These are phyloP conservation scores for Parnassius apollo DNA, from an alignment of 2,888 invertebrate genomes.

Conservation along the genomic window DNA sequence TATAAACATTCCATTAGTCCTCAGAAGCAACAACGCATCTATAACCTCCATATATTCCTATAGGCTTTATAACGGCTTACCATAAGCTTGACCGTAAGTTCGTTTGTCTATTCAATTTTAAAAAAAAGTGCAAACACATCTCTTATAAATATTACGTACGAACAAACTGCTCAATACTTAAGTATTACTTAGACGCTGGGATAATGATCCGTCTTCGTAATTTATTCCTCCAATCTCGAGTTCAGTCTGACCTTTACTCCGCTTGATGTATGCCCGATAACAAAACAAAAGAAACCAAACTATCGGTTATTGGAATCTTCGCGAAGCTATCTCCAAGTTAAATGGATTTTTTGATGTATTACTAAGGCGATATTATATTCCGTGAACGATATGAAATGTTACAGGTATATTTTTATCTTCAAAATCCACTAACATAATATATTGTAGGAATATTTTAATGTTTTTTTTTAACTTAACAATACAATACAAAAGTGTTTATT, in stretches of 20 bases:
- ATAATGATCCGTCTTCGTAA: slow-evolving; percentile 23
- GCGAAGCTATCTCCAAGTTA: slow-evolving; percentile 24
- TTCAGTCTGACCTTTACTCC: slow-evolving; percentile 20
- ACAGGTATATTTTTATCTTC: not conserved
- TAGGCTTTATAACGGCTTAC: too few relatives aligned
- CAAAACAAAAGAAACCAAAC: slow-evolving; percentile 22
- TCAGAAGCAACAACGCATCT: too few relatives aligned
- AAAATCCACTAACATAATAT: too few relatives aligned
- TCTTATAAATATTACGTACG: slow-evolving; percentile 9
- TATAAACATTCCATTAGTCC: too few relatives aligned
- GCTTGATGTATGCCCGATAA: slow-evolving; percentile 20
- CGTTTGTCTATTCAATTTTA: too few relatives aligned
- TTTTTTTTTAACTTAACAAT: too few relatives aligned
- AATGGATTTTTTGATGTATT: slow-evolving; percentile 25
- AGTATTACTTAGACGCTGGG: slow-evolving; percentile 7
- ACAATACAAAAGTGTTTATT: too few relatives aligned
- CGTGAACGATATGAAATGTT: not conserved
- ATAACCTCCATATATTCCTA: too few relatives aligned
- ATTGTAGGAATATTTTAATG: too few relatives aligned
- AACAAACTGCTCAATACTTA: not conserved
- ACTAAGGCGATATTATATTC: slow-evolving; percentile 1
- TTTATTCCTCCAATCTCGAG: slow-evolving; percentile 23
- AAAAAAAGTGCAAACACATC: not conserved
- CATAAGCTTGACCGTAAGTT: too few relatives aligned
- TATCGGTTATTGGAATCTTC: slow-evolving; percentile 25